Base-by-base conservation (phyloP, 2,113 vertebrate species). In the Pantherophis guttatus region DNA sequence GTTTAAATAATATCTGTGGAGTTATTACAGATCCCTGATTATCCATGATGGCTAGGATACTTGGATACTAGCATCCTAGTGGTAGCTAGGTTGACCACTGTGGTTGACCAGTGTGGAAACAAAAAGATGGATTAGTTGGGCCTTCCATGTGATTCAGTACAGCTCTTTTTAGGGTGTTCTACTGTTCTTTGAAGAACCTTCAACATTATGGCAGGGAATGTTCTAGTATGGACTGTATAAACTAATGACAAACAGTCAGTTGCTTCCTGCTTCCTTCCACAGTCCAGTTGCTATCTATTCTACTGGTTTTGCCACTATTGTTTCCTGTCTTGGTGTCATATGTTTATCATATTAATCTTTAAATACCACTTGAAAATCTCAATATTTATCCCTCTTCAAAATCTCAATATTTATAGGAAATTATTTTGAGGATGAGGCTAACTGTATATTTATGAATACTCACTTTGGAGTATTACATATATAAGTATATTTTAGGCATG, bases 201-300 rank as follows among this genome's bases (percentile, higher is more conserved):
- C 2, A 52, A 70, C 33, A 70, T 10, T n/a, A 70, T n/a, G 48
- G 1, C 15, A 50, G 17, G 44, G 44, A 48, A 48, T 5, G 44
- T 48, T 48, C 44, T 48, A 48, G 44, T 48, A 48, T 48, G 44
- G 44, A 48, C 44, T 48, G 11, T 1, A 33, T 50, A 62, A 29
- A 86, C 86, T 94, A 93, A 33, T 89, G 90, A 90, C 94, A 89
- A 93, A 17, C n/a, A 19, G 59, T 1, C 23, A 48, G 92, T 93
- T 91, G 65, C 50, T 50, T 50, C 50, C 50, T 50, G 50, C 50
- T 50, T 50, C 50, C 50, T 50, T 54, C 13, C 88, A 65, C 65
- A 6, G 91, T 90, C 65, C 89, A 12, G 2, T 86, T 53, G 81
- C 7, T 94, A n/a, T 44, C 33, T 90, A 57, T 53, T 57, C 13